These are phyloP conservation scores for Cephus sareptanus DNA, from an alignment of 2,888 invertebrate species.

Conservation along the genomic window DNA sequence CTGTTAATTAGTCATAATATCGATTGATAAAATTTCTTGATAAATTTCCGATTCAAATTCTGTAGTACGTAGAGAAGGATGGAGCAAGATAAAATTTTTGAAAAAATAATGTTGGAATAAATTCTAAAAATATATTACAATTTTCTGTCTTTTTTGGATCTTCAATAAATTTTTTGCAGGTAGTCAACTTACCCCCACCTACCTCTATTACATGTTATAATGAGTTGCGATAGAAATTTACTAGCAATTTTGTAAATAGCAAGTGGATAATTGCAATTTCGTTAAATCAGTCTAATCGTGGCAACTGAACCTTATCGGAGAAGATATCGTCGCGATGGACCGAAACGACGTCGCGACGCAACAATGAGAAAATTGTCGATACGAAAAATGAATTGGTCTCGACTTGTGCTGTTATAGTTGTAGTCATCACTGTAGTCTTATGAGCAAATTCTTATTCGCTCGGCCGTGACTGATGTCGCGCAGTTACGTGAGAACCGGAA, in stretches of 20 bases:
- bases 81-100: not conserved
- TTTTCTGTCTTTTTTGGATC: not conserved
- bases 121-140: too few species aligned
- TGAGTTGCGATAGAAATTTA: not conserved
- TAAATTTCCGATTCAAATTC: not conserved
- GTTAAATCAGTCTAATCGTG: not conserved
- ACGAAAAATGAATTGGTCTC: not conserved
- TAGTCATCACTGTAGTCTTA: not conserved
- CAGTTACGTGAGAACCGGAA: conserved; percentile 2
- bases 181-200: not conserved
- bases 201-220: not conserved
- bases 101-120: too few species aligned
- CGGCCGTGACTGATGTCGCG: not conserved
- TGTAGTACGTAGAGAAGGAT: not conserved
- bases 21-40: not conserved
- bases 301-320: not conserved
- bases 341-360: not conserved
- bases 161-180: not conserved
- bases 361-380: not conserved
- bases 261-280: not conserved
- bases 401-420: not conserved
- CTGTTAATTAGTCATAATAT: not conserved
- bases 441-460: not conserved
- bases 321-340: not conserved
- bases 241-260: not conserved